phyloP scores from a whole-genome alignment of 2,888 invertebrate genomes.

The Stenoptilia bipunctidactyla region DNA sequence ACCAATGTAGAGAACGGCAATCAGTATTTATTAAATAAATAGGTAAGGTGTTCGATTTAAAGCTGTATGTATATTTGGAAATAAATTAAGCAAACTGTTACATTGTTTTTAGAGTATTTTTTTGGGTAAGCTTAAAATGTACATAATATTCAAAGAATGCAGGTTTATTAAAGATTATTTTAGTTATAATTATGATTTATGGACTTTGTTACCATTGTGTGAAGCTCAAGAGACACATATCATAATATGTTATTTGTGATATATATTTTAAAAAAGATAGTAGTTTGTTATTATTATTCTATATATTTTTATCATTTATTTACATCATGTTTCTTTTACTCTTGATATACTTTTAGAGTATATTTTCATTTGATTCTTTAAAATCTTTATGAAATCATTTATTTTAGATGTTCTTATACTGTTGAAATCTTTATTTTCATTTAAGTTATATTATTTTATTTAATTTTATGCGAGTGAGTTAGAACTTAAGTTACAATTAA shows the following conservation, averaged over 20 bases:
- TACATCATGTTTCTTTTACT: too few species aligned
- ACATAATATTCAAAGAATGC: conserved; percentile 46
- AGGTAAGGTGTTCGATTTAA: conserved; percentile 18
- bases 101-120: conserved; percentile 12
- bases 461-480: too few species aligned
- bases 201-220: conserved; percentile 50
- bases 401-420: too few species aligned
- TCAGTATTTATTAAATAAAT: conserved; percentile 32
- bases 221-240: conserved; percentile 63
- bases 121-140: neutral
- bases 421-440: too few species aligned
- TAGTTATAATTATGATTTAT: conserved; percentile 25
- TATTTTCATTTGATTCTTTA: too few species aligned
- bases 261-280: neutral
- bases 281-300: too few species aligned
- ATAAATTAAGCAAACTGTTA: conserved; percentile 11
- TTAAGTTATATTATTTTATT: too few species aligned
- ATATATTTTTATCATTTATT: too few species aligned
- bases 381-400: too few species aligned
- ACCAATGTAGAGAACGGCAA: conserved; percentile 3
- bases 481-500: too few species aligned
- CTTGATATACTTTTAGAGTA: too few species aligned
- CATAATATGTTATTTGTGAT: conserved; percentile 25
- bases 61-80: conserved; percentile 37
- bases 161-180: conserved; percentile 33